Evolutionary conservation across 2,797 vertebrate species (phyloP).

Genomic region (Argyrosomus regius): DNA sequence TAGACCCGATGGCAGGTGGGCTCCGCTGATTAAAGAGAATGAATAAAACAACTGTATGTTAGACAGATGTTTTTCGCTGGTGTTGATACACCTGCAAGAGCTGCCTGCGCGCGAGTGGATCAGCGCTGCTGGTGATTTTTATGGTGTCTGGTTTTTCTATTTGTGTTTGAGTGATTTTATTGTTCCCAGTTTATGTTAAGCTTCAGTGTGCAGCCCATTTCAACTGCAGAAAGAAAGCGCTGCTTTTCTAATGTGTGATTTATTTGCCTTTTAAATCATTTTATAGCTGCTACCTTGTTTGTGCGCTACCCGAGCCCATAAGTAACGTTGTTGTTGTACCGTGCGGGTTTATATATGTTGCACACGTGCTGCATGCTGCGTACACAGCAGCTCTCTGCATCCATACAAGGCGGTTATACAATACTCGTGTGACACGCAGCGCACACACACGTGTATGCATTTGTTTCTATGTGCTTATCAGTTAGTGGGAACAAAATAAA

Average conservation of each 20-base stretch:
- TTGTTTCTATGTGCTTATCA: neutral
- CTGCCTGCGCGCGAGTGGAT: conserved; percentile 12
- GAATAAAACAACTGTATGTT: conserved; percentile 28
- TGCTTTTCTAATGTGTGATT: conserved; percentile 23
- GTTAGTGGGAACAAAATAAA: neutral
- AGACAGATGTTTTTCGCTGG: conserved; percentile 56
- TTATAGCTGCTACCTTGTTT: conserved; percentile 41
- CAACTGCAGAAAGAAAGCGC: conserved; percentile 9
- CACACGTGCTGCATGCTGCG: neutral
- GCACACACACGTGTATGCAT: neutral
- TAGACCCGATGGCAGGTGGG: conserved; percentile 63
- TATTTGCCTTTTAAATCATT: conserved; percentile 57
- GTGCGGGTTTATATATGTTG: conserved; percentile 5
- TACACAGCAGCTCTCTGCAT: conserved; percentile 5
- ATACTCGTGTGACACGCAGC: neutral
- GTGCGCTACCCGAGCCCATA: conserved; percentile 1
- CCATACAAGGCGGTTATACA: neutral
- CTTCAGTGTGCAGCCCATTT: conserved; percentile 1
- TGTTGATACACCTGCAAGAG: conserved; percentile 59
- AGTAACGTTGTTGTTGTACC: conserved; percentile 7
- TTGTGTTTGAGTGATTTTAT: conserved; percentile 41
- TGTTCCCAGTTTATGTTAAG: conserved; percentile 19
- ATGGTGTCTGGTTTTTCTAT: conserved; percentile 40
- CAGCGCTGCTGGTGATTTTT: neutral
- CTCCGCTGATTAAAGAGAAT: conserved; percentile 69